A percentile compares a stretch with the other conserved stretches of the same genome.
Evolutionary conservation across 1,140 invertebrate genomes (phyloP).

Genomic region (Telenomus remus): DNA sequence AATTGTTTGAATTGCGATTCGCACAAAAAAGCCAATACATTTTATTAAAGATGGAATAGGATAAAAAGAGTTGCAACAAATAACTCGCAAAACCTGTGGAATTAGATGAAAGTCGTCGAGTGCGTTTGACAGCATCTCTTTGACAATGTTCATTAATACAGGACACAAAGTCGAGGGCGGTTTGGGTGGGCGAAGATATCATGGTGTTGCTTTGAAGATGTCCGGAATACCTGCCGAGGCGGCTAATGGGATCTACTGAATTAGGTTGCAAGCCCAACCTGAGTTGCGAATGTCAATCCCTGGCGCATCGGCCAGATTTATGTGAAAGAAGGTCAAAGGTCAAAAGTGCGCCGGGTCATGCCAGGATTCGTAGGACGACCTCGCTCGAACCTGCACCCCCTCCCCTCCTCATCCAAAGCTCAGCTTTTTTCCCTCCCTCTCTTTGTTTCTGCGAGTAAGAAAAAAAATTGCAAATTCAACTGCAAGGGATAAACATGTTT

Average conservation of each 20-base stretch:
- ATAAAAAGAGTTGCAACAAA: too few relatives aligned
- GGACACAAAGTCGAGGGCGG: conserved; percentile 13
- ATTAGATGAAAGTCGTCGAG: too few relatives aligned
- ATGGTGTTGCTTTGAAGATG: conserved; percentile 23
- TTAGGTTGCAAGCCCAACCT: conserved; percentile 36
- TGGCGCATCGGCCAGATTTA: conserved; percentile 35
- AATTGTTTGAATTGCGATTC: too few relatives aligned
- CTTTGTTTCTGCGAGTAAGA: too few relatives aligned
- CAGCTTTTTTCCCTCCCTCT: too few relatives aligned
- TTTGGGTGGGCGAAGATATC: background rate
- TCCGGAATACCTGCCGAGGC: conserved; percentile 16
- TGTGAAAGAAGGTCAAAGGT: conserved; percentile 55
- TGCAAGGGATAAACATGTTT: background rate
- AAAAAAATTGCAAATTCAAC: background rate
- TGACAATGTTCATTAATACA: conserved; percentile 23
- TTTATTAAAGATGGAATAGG: too few relatives aligned
- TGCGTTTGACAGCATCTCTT: conserved; percentile 12
- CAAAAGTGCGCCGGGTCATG: conserved; percentile 54
- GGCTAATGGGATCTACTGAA: conserved; percentile 41
- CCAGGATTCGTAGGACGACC: conserved; percentile 26
- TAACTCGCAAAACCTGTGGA: too few relatives aligned
- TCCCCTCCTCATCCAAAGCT: too few relatives aligned
- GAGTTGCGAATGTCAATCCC: conserved; percentile 41
- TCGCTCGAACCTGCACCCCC: conserved; percentile 1
- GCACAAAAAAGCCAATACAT: too few relatives aligned